A percentile compares a stretch with the other conserved stretches of the same genome.
phyloP scores from a whole-genome alignment of 2,888 invertebrate genomes.

The Diploptera punctata region DNA sequence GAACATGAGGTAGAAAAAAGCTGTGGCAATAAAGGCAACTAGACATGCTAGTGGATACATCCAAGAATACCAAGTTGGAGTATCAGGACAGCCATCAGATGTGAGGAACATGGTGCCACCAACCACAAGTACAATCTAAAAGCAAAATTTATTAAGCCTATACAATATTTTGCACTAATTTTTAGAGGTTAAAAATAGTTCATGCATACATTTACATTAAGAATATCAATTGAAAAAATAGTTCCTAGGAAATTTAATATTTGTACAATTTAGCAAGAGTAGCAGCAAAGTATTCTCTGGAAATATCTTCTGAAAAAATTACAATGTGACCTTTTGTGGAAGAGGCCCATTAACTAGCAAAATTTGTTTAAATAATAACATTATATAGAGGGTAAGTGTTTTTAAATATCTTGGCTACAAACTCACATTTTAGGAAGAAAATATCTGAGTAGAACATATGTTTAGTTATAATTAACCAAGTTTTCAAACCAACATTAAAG shows the following conservation, averaged over 20 bases:
- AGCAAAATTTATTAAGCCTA: background rate
- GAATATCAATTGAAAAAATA: background rate
- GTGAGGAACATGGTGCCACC: constrained; percentile 33
- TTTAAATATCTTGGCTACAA: no score
- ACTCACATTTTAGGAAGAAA: no score
- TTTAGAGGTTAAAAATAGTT: background rate
- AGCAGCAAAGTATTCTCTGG: background rate
- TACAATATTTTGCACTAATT: background rate
- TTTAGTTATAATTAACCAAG: no score
- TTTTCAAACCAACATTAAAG: no score
- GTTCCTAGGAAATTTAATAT: background rate
- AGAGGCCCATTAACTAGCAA: no score
- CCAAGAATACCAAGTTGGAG: constrained; percentile 38
- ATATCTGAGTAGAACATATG: no score
- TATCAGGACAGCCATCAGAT: constrained; percentile 17
- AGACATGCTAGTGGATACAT: constrained; percentile 36
- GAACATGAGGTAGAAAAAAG: constrained; percentile 36
- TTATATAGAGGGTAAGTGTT: no score
- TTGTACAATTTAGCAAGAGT: background rate
- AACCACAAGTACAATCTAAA: constrained; percentile 32
- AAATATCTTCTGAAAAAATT: no score
- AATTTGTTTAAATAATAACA: no score
- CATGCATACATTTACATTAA: background rate
- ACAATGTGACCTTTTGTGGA: no score
- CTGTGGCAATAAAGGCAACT: constrained; percentile 26